Percentiles rank a stretch among this genome's conserved stretches.
phyloP scores from a whole-genome alignment of 2,113 vertebrate species.

The Labeo catla region DNA sequence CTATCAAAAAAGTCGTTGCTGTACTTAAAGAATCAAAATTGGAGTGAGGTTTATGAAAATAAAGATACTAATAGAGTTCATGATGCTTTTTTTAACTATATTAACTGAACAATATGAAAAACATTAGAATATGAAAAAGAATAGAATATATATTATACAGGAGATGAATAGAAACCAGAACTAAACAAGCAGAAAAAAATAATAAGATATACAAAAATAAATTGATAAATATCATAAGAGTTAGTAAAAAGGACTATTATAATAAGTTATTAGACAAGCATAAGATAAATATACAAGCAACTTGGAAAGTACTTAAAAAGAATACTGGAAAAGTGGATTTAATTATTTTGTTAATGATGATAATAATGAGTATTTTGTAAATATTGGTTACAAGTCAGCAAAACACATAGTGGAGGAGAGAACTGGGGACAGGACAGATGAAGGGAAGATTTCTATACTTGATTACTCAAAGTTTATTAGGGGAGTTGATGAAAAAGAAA shows the following conservation, averaged over 20 bases:
- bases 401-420: not conserved
- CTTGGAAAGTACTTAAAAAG: not conserved
- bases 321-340: too few relatives aligned
- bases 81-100: slow-evolving; percentile 14
- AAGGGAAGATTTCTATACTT: not conserved
- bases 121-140: slow-evolving; percentile 21
- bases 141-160: slow-evolving; percentile 1
- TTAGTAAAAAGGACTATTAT: slow-evolving; percentile 1
- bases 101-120: slow-evolving; percentile 23
- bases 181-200: not conserved
- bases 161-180: not conserved
- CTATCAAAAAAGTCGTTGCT: not conserved
- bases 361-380: not conserved
- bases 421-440: too few relatives aligned
- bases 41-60: slow-evolving; percentile 8
- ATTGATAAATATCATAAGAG: not conserved
- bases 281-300: not conserved
- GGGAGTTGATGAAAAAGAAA: not conserved
- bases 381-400: too few relatives aligned
- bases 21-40: slow-evolving; percentile 9
- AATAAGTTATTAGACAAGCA: not conserved
- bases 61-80: not conserved
- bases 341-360: too few relatives aligned
- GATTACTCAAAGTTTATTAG: not conserved
- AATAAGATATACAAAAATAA: not conserved